These are phyloP conservation scores for Philaethria dido DNA, from an alignment of 2,888 invertebrate species.

Conservation along the genomic window DNA sequence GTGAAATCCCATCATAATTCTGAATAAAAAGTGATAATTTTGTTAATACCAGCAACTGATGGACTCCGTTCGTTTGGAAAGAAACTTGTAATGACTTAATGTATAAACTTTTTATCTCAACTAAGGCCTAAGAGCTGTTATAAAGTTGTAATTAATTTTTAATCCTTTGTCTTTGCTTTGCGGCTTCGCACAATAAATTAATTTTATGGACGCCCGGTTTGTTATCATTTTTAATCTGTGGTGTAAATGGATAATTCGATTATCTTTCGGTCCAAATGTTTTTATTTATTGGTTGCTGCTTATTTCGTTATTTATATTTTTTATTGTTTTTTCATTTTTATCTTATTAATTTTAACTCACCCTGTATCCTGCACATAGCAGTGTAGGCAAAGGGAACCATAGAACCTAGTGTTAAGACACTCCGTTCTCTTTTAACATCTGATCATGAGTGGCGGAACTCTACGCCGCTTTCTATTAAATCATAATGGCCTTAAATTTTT, in stretches of 20 bases:
- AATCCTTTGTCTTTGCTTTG: slow-evolving; percentile 70
- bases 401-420: too few species aligned
- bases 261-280: slow-evolving; percentile 27
- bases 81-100: slow-evolving; percentile 42
- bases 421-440: too few species aligned
- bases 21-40: slow-evolving; percentile 21
- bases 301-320: neutral
- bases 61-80: slow-evolving; percentile 30
- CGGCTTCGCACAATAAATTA: slow-evolving; percentile 72
- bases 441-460: too few species aligned
- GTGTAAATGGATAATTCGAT: slow-evolving; percentile 45
- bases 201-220: slow-evolving; percentile 47
- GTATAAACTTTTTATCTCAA: slow-evolving; percentile 40
- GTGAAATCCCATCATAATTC: neutral
- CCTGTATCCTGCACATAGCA: too few species aligned
- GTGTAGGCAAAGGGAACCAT: too few species aligned
- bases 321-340: neutral
- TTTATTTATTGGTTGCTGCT: neutral
- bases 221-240: slow-evolving; percentile 42
- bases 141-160: slow-evolving; percentile 76
- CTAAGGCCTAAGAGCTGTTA: slow-evolving; percentile 49
- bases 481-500: too few species aligned
- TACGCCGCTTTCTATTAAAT: too few species aligned
- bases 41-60: slow-evolving; percentile 30
- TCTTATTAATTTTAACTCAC: too few species aligned